Percentiles rank a stretch among this genome's conserved stretches.
These are phyloP conservation scores for Ciconia boyciana DNA, from an alignment of 2,113 vertebrate genomes.

Conservation along the genomic window DNA sequence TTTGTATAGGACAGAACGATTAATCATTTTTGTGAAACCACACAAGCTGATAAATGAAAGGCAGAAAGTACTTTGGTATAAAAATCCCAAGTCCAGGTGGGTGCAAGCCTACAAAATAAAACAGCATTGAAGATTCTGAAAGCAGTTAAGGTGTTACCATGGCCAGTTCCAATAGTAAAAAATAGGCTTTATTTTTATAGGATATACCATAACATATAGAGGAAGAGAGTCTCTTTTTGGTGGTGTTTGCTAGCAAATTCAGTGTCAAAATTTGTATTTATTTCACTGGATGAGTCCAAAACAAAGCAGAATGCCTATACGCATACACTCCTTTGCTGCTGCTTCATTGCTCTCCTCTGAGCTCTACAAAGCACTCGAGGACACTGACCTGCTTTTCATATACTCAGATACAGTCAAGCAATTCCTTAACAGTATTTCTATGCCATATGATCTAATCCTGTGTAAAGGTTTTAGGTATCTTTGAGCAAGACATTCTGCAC, in stretches of 20 bases:
- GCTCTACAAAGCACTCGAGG: not conserved
- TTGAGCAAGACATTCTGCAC: slow-evolving; percentile 4
- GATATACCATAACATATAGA: not conserved
- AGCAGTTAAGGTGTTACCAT: not conserved
- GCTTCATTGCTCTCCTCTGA: not conserved
- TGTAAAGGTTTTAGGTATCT: slow-evolving; percentile 25
- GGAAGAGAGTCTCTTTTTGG: not conserved
- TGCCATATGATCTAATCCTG: not conserved
- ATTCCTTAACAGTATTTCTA: not conserved
- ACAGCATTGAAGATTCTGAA: not conserved
- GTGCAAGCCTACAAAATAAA: not conserved
- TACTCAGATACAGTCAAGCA: not conserved
- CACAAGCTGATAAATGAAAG: not conserved
- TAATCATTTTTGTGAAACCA: not conserved
- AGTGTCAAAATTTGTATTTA: not conserved
- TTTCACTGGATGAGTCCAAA: not conserved
- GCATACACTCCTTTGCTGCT: not conserved
- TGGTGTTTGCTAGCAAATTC: not conserved
- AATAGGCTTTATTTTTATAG: not conserved
- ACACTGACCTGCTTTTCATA: not conserved
- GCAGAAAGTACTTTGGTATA: not conserved
- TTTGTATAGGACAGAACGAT: not conserved
- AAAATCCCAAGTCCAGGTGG: not conserved
- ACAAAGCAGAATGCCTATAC: not conserved
- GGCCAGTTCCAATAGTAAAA: not conserved